phyloP scores from a whole-genome alignment of 2,888 invertebrate species.

The Cryptophagus acutangulus region DNA sequence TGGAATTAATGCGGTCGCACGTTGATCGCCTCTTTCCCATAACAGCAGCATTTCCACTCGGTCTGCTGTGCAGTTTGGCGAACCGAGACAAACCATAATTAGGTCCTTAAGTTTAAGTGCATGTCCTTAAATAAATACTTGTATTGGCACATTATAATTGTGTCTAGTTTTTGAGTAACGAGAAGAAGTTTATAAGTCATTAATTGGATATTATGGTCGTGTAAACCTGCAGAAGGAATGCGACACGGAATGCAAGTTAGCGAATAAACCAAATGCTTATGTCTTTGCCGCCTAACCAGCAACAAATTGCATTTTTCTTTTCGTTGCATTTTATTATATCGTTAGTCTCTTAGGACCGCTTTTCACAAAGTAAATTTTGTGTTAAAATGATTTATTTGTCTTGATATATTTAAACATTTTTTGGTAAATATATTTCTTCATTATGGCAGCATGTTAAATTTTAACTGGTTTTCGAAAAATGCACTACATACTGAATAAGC shows the following conservation, averaged over 20 bases:
- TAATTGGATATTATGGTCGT: conserved; percentile 46
- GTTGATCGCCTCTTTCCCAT: conserved; percentile 5
- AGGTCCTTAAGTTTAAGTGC: conserved; percentile 23
- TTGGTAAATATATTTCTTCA: too few species aligned
- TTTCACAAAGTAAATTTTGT: too few species aligned
- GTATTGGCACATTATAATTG: conserved; percentile 20
- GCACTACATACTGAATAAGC: too few species aligned
- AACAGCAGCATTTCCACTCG: too few species aligned
- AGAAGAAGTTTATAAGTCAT: conserved; percentile 24
- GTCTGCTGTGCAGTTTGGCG: conserved; percentile 4
- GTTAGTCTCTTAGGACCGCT: too few species aligned
- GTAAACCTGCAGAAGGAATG: conserved; percentile 43
- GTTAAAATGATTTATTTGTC: too few species aligned
- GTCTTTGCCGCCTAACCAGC: conserved; percentile 26
- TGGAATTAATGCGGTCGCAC: too few species aligned
- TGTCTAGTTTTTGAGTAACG: conserved; percentile 1
- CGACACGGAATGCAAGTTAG: conserved; percentile 39
- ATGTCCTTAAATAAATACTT: conserved; percentile 21
- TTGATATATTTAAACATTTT: too few species aligned
- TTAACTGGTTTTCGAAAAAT: too few species aligned
- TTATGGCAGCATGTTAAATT: too few species aligned
- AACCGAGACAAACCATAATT: conserved; percentile 14
- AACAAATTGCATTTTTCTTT: conserved; percentile 25
- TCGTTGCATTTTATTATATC: too few species aligned
- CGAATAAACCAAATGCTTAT: conserved; percentile 34